Evolutionary conservation across 2,797 vertebrate genomes (phyloP).

Genomic region (Alauda arvensis): DNA sequence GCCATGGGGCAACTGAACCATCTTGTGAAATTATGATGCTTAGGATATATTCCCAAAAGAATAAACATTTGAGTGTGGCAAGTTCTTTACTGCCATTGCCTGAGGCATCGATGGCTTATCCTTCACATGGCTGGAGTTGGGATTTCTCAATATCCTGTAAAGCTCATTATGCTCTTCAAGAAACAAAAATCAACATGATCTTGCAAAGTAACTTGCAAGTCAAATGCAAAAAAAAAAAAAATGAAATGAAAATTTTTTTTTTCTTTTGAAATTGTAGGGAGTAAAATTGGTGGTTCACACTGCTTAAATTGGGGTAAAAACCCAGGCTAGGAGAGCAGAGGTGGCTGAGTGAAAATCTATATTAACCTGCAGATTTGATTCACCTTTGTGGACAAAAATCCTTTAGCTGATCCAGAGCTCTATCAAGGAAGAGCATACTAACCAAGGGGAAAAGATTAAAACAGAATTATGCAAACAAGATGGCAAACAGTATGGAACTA

Average conservation of each 20-base stretch:
- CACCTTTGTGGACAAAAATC: not conserved
- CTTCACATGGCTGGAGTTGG: not conserved
- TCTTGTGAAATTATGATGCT: not conserved
- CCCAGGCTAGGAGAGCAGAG: not conserved
- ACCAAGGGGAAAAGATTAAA: not conserved
- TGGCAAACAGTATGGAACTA: not conserved
- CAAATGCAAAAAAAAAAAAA: not conserved
- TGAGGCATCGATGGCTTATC: not conserved
- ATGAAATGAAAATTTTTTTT: not conserved
- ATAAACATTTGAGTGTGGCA: not conserved
- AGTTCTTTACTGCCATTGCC: constrained; percentile 1
- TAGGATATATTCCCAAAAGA: not conserved
- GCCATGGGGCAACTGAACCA: constrained; percentile 19
- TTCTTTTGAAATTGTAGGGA: not conserved
- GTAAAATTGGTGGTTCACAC: not conserved
- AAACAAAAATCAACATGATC: not conserved
- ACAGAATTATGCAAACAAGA: not conserved
- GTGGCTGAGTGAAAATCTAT: not conserved
- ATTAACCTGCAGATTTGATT: not conserved
- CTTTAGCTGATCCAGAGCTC: not conserved
- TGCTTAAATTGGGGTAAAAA: not conserved
- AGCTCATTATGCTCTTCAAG: not conserved
- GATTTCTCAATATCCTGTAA: constrained; percentile 1
- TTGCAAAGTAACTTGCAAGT: not conserved
- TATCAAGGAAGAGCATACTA: not conserved